These are phyloP conservation scores for Montipora sp. DNA, from an alignment of 64 coral and sea anemone species.

Conservation along the genomic window DNA sequence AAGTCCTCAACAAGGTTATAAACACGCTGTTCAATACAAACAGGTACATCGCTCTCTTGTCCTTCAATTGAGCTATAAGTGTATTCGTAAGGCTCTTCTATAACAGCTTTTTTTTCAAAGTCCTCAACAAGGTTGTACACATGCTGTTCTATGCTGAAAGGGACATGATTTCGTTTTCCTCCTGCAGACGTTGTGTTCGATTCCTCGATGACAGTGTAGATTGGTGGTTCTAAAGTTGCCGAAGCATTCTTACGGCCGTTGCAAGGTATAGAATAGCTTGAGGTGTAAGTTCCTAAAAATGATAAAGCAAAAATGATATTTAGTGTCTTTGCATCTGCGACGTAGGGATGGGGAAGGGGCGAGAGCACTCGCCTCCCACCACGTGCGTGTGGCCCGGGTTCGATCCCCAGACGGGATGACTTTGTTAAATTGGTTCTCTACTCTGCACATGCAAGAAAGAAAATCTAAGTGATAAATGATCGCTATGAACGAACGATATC, in stretches of 20 bases:
- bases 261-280: neutral
- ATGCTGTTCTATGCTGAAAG: neutral
- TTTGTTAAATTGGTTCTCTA: no score
- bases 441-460: no score
- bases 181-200: neutral
- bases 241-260: neutral
- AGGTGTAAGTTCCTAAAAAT: neutral
- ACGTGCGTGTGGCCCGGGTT: no score
- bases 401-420: no score
- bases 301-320: neutral
- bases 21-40: neutral
- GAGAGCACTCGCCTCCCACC: no score
- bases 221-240: neutral
- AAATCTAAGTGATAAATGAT: no score
- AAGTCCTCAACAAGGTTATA: slow-evolving; percentile 3
- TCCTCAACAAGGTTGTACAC: neutral
- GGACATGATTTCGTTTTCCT: neutral
- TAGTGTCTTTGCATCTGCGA: neutral
- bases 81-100: no score
- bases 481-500: no score
- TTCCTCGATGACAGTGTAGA: neutral
- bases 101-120: neutral
- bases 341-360: no score
- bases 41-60: no score
- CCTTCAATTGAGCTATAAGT: no score